These are phyloP conservation scores for Toxotes chatareus DNA, from an alignment of 2,113 vertebrate genomes.

Conservation along the genomic window DNA sequence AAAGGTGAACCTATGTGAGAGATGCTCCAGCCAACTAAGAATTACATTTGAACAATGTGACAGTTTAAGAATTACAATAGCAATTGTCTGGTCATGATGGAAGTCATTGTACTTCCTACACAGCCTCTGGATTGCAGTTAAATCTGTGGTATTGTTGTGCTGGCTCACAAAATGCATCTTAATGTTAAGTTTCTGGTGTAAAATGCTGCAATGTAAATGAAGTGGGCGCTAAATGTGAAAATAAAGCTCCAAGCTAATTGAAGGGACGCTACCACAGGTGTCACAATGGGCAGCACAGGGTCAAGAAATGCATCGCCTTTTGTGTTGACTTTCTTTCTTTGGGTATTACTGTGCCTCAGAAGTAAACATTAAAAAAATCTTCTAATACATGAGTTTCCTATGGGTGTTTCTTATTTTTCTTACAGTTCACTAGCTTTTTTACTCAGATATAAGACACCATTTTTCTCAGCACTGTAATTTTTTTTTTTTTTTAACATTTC, in stretches of 20 bases:
- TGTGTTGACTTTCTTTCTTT: constrained; percentile 54
- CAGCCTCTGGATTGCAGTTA: constrained; percentile 31
- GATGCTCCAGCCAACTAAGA: constrained; percentile 37
- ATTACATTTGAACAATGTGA: constrained; percentile 49
- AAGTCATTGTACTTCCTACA: constrained; percentile 17
- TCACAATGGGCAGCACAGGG: constrained; percentile 15
- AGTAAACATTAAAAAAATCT: constrained; percentile 63
- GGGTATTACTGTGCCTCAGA: constrained; percentile 73
- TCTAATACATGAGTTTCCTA: constrained; percentile 1
- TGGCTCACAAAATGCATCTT: constrained; percentile 15
- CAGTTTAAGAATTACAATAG: constrained; percentile 5
- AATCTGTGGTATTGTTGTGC: constrained; percentile 40
- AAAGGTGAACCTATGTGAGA: constrained; percentile 39
- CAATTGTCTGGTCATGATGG: constrained; percentile 36
- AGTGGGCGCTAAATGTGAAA: constrained; percentile 68
- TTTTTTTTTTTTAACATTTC: background rate
- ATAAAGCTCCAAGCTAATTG: constrained; percentile 49
- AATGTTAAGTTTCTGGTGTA: constrained; percentile 42
- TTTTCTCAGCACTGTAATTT: no score
- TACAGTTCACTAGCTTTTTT: no score
- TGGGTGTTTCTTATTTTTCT: background rate
- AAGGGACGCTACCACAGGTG: constrained; percentile 42
- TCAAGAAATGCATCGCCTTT: constrained; percentile 43
- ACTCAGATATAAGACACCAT: no score
- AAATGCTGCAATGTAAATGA: constrained; percentile 46